Conservation (phyloP, 2,797 vertebrate species). For the Luscinia megarhynchos region DNA sequence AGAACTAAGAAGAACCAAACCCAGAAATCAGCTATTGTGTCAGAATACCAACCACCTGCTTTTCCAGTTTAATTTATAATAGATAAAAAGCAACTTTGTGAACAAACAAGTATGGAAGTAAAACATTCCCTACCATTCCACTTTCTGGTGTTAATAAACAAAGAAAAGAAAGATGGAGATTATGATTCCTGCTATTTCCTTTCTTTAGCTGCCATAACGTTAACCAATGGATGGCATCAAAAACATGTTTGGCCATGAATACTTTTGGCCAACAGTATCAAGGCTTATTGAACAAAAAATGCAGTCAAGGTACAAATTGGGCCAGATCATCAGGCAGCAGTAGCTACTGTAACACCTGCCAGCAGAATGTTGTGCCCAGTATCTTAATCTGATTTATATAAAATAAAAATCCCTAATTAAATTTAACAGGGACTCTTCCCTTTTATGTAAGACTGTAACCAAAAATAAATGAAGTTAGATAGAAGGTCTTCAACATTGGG, state of each 20-base stretch:
- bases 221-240: not conserved
- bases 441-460: not conserved
- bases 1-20: not conserved
- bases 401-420: not conserved
- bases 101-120: not conserved
- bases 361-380: not conserved
- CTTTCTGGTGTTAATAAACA: not conserved
- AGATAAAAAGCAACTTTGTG: not conserved
- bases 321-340: not conserved
- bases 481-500: not conserved
- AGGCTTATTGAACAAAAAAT: not conserved
- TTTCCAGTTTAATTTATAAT: not conserved
- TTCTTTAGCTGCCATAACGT: not conserved
- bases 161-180: not conserved
- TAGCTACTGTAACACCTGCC: not conserved
- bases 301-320: not conserved
- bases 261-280: not conserved
- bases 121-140: not conserved
- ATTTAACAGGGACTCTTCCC: not conserved
- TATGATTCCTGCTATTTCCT: not conserved
- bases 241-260: not conserved
- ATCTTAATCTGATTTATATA: not conserved
- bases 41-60: not conserved
- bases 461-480: not conserved
- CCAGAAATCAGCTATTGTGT: not conserved